Conservation (phyloP, 2,113 vertebrate species). For the Eidolon helvum region DNA sequence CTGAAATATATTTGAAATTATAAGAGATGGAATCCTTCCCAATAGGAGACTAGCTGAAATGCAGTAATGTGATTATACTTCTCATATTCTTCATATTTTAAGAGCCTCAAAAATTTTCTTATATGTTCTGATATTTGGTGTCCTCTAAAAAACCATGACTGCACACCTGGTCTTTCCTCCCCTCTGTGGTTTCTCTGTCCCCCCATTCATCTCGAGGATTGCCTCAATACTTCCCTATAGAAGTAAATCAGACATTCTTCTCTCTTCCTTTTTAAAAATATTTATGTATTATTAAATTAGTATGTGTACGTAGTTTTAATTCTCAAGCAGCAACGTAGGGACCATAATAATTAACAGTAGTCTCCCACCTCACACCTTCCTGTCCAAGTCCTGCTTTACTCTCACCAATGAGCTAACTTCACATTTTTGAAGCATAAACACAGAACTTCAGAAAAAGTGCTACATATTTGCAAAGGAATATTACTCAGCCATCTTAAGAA, state of each 20-base stretch:
- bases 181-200: neutral
- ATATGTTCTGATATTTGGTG: neutral
- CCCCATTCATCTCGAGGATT: neutral
- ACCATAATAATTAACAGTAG: neutral
- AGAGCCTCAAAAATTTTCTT: neutral
- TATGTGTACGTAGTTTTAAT: neutral
- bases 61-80: neutral
- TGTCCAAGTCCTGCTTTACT: neutral
- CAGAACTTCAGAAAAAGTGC: neutral
- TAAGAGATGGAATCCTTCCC: neutral
- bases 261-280: neutral
- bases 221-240: neutral
- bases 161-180: neutral
- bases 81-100: neutral
- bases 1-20: neutral
- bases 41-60: neutral
- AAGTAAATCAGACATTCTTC: neutral
- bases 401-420: neutral
- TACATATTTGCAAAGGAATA: neutral
- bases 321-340: neutral
- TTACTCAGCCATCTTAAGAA: neutral
- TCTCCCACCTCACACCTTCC: neutral
- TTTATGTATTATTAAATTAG: neutral
- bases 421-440: neutral
- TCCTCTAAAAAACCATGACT: neutral